Percentiles rank a stretch among this genome's conserved stretches.
Conservation (phyloP, 2,113 vertebrate species). For the Pomatostomus ruficeps region DNA sequence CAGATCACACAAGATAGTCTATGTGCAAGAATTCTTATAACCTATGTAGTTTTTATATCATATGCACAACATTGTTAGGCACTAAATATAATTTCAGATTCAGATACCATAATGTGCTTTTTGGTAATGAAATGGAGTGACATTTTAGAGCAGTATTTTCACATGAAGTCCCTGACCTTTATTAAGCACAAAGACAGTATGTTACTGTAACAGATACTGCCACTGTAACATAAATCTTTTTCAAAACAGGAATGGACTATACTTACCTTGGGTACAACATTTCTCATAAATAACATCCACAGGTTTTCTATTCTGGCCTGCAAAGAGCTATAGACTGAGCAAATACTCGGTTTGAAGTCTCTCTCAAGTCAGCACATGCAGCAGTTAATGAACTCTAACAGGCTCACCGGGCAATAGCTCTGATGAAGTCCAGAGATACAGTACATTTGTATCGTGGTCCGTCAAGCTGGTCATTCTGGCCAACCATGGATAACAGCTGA, state of each 20-base stretch:
- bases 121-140: neutral
- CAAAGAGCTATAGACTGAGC: neutral
- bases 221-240: neutral
- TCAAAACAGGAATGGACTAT: neutral
- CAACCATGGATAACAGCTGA: conserved; percentile 85
- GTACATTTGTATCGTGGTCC: conserved; percentile 93
- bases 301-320: neutral
- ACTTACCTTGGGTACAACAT: neutral
- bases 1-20: neutral
- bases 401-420: conserved; percentile 85
- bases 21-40: neutral
- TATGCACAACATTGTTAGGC: neutral
- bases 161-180: neutral
- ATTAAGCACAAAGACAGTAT: neutral
- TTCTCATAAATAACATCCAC: neutral
- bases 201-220: neutral
- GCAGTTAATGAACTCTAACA: neutral
- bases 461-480: conserved; percentile 91
- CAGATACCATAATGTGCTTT: neutral
- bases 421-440: conserved; percentile 93
- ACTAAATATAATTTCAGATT: neutral
- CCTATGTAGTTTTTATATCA: neutral
- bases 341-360: conserved; percentile 17
- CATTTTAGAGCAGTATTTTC: neutral
- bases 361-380: neutral